Percentiles rank a stretch among this genome's conserved stretches.
Evolutionary conservation across 1,140 invertebrate species (phyloP).

Genomic region (Drosophila varians): DNA sequence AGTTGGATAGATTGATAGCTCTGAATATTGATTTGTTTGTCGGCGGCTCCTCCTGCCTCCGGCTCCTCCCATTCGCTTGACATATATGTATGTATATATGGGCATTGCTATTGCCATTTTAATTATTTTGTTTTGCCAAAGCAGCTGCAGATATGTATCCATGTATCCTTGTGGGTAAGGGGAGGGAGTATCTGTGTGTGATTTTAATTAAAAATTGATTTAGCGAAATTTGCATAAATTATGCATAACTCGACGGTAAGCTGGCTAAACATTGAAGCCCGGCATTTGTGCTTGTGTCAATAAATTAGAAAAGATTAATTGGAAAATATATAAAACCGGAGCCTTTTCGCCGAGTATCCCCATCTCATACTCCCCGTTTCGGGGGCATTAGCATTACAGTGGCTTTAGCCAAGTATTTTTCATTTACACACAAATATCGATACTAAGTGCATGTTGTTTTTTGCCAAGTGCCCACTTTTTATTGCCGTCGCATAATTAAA

Average conservation of each 20-base stretch:
- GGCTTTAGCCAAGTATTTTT: slow-evolving; percentile 61
- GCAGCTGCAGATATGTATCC: slow-evolving; percentile 21
- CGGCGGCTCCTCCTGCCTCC: slow-evolving; percentile 14
- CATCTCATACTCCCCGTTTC: too few relatives aligned
- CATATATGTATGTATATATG: neutral
- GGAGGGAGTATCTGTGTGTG: slow-evolving; percentile 36
- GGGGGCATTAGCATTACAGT: slow-evolving; percentile 1
- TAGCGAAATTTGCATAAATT: slow-evolving; percentile 81
- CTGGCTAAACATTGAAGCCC: slow-evolving; percentile 33
- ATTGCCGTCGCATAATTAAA: slow-evolving; percentile 56
- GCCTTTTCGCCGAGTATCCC: too few relatives aligned
- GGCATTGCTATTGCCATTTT: slow-evolving; percentile 29
- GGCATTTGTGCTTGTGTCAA: slow-evolving; percentile 57
- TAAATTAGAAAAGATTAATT: slow-evolving; percentile 80
- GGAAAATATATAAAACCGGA: slow-evolving; percentile 63
- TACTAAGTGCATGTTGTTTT: neutral
- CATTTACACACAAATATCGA: slow-evolving; percentile 8
- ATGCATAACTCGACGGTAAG: slow-evolving; percentile 73
- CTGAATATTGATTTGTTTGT: slow-evolving; percentile 73
- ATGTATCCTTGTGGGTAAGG: too few relatives aligned
- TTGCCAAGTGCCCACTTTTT: slow-evolving; percentile 3
- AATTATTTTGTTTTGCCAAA: slow-evolving; percentile 52
- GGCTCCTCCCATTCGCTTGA: neutral
- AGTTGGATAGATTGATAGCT: slow-evolving; percentile 45
- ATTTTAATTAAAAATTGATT: slow-evolving; percentile 82